phyloP scores from a whole-genome alignment of 1,140 invertebrate species.

The Heliconius melpomene region DNA sequence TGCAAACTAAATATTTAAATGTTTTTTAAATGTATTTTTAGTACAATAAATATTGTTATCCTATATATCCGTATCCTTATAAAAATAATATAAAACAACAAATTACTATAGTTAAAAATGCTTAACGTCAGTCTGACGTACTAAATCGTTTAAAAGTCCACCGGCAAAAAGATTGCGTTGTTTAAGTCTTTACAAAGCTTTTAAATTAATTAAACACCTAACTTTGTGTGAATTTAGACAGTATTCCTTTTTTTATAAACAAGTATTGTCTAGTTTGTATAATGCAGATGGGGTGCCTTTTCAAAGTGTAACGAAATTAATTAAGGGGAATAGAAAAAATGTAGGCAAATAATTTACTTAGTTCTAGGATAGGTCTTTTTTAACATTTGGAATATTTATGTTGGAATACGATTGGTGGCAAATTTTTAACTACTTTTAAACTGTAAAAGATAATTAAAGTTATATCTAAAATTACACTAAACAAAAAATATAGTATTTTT shows the following conservation, averaged over 20 bases:
- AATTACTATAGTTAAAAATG: not conserved
- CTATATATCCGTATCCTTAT: not conserved
- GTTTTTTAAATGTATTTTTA: too few relatives aligned
- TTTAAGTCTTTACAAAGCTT: conserved; percentile 14
- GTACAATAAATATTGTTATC: too few relatives aligned
- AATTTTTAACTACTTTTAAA: too few relatives aligned
- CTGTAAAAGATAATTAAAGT: too few relatives aligned
- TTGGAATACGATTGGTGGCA: too few relatives aligned
- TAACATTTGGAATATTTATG: too few relatives aligned
- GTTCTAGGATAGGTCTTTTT: too few relatives aligned
- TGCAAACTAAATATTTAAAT: too few relatives aligned
- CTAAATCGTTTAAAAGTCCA: conserved; percentile 11
- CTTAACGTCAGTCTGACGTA: conserved; percentile 6
- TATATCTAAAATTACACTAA: too few relatives aligned
- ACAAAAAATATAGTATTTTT: too few relatives aligned
- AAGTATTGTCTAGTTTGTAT: not conserved
- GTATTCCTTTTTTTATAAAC: conserved; percentile 5
- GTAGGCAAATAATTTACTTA: not conserved
- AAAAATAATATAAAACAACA: not conserved
- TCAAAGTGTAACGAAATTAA: not conserved
- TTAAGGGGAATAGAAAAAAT: not conserved
- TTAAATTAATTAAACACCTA: conserved; percentile 16
- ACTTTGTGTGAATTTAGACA: conserved; percentile 10
- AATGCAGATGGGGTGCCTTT: not conserved
- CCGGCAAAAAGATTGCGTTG: conserved; percentile 9